Conservation (phyloP, 1,140 invertebrate species). For the Drosophila parabipectinata region DNA sequence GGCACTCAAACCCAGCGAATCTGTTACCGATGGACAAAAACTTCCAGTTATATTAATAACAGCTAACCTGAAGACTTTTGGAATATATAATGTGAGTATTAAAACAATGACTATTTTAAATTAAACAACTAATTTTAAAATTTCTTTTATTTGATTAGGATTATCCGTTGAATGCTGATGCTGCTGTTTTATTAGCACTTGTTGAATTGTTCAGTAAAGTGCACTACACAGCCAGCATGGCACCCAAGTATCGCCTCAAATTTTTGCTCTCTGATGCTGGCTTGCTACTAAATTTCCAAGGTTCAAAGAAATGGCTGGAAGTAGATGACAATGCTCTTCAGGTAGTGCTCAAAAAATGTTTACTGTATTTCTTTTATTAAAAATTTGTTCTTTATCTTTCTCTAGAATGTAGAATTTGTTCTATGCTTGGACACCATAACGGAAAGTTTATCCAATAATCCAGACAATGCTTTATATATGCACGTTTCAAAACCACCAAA, state of each 20-base stretch:
- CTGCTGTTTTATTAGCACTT: slow-evolving; percentile 94
- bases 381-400: background rate
- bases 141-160: slow-evolving; percentile 49
- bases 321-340: slow-evolving; percentile 89
- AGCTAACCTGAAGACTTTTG: slow-evolving; percentile 96
- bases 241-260: slow-evolving; percentile 94
- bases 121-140: background rate
- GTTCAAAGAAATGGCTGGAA: slow-evolving; percentile 96
- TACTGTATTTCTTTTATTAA: background rate
- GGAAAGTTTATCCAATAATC: slow-evolving; percentile 84
- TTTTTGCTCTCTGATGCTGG: slow-evolving; percentile 97
- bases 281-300: slow-evolving; percentile 96
- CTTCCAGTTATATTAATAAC: slow-evolving; percentile 94
- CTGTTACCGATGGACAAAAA: slow-evolving; percentile 90
- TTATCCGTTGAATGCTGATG: slow-evolving; percentile 87
- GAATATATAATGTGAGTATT: slow-evolving; percentile 91
- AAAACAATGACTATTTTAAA: background rate
- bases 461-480: slow-evolving; percentile 88
- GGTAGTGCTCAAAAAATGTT: slow-evolving; percentile 84
- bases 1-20: slow-evolving; percentile 86
- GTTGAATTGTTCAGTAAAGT: slow-evolving; percentile 95
- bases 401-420: slow-evolving; percentile 93
- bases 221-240: slow-evolving; percentile 92
- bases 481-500: slow-evolving; percentile 98
- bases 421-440: slow-evolving; percentile 96